phyloP scores from a whole-genome alignment of 1,140 invertebrate genomes.

The Rhagoletis pomonella region DNA sequence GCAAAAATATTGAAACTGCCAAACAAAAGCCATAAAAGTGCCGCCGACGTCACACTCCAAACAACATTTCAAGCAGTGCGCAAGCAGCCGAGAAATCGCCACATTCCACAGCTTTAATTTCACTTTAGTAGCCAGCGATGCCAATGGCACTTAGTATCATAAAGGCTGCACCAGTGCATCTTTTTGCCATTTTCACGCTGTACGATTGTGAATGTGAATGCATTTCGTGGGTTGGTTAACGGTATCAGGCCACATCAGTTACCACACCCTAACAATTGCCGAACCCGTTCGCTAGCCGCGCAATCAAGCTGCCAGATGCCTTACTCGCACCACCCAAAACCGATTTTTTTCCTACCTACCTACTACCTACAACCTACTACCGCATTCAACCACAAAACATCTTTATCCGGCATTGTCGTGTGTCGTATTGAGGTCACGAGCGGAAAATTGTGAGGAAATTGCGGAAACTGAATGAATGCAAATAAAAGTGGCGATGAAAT shows the following conservation, averaged over 20 bases:
- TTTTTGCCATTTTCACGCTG: background rate
- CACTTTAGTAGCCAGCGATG: too few species aligned
- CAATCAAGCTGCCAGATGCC: background rate
- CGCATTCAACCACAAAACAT: conserved; percentile 13
- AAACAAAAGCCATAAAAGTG: conserved; percentile 15
- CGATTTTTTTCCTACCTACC: background rate
- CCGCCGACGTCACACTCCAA: background rate
- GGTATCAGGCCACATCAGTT: too few species aligned
- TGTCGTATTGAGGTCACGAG: conserved; percentile 48
- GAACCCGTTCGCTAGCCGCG: background rate
- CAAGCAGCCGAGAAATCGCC: too few species aligned
- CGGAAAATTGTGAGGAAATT: conserved; percentile 52
- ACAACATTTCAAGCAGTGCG: background rate
- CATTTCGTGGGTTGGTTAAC: too few species aligned
- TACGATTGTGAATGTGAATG: background rate
- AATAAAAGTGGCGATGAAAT: conserved; percentile 52
- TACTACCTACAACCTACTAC: too few species aligned
- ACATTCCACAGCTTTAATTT: too few species aligned
- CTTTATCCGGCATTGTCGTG: background rate
- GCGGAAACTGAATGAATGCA: conserved; percentile 52
- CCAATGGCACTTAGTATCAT: background rate
- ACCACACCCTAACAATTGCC: too few species aligned
- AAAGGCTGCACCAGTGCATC: background rate
- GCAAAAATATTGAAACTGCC: conserved; percentile 25
- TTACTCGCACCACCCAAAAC: background rate